Conservation (phyloP, 2,113 vertebrate species). For the Phaethornis superciliosus region DNA sequence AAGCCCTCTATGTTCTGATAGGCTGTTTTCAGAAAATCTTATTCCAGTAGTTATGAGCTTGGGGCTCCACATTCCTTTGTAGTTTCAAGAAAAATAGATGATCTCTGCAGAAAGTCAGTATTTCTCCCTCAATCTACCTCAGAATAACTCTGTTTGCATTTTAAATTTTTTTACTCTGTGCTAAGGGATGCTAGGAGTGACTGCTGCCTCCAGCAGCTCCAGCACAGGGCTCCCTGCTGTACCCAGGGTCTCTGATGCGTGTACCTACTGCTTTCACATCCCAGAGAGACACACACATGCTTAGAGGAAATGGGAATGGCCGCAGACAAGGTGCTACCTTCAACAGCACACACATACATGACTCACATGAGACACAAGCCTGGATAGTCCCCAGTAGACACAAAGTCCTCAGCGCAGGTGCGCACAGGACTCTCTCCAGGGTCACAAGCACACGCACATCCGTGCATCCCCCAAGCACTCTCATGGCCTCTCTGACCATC, state of each 20-base stretch:
- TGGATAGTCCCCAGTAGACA: background rate
- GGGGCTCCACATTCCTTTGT: background rate
- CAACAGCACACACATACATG: background rate
- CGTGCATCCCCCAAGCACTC: background rate
- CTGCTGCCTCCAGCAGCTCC: background rate
- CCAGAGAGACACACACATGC: background rate
- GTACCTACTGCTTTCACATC: background rate
- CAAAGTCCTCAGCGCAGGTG: background rate
- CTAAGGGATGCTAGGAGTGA: background rate
- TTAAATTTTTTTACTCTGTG: background rate
- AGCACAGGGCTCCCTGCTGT: background rate
- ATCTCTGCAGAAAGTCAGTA: background rate
- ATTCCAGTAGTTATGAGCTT: background rate
- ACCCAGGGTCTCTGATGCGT: background rate
- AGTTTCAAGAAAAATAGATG: background rate
- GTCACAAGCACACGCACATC: background rate
- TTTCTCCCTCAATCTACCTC: background rate
- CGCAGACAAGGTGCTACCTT: background rate
- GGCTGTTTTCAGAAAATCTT: background rate
- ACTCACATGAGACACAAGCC: background rate
- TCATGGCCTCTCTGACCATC: rapidly evolving
- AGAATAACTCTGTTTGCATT: background rate
- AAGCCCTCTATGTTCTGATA: background rate
- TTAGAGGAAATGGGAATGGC: background rate
- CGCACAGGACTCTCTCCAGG: background rate